Evolutionary conservation across 2,113 vertebrate species (phyloP).

Genomic region (Notiomystis cincta): DNA sequence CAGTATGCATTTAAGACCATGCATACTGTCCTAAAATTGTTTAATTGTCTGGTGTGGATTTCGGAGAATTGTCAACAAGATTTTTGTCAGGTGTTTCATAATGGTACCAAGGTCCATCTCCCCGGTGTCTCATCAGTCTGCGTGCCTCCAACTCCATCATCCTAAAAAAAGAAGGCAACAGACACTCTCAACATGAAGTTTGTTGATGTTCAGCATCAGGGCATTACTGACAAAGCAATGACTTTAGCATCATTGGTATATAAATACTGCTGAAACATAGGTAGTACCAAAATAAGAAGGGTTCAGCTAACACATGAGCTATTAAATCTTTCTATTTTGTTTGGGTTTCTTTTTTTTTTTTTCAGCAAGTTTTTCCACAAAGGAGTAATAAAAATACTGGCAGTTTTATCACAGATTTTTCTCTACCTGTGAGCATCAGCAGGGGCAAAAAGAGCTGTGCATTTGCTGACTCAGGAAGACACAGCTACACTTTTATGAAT

Average conservation of each 20-base stretch:
- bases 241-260: neutral
- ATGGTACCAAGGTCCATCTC: constrained; percentile 92
- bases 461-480: neutral
- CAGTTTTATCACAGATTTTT: neutral
- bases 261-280: neutral
- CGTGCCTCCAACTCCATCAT: constrained; percentile 75
- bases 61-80: constrained; percentile 77
- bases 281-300: neutral
- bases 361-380: neutral
- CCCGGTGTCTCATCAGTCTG: constrained; percentile 81
- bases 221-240: neutral
- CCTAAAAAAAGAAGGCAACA: constrained; percentile 59
- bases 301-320: neutral
- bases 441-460: neutral
- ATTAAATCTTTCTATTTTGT: neutral
- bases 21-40: neutral
- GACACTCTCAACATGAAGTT: neutral
- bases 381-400: neutral
- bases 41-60: constrained; percentile 86
- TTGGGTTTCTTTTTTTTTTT: neutral
- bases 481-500: neutral
- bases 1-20: neutral
- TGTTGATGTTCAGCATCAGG: neutral
- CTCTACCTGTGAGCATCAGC: neutral
- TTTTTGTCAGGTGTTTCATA: constrained; percentile 73